Evolutionary conservation across 2,888 invertebrate genomes (phyloP), one percentile per base, ranked within the genome.

Genomic region (Drosophila dives): DNA sequence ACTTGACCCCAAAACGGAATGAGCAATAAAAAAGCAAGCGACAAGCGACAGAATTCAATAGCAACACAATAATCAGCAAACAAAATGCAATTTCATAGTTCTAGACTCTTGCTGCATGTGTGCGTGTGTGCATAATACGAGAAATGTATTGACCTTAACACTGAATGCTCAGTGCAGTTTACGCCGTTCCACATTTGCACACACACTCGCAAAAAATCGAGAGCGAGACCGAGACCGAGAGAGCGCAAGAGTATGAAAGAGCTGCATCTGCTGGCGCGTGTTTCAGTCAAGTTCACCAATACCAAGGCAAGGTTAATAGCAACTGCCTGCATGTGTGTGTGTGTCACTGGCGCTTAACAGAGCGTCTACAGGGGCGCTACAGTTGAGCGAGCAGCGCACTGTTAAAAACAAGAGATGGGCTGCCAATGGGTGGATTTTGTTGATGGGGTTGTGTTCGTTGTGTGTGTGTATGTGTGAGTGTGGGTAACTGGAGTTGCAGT

Each of bases 61-160:
- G 74, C 76, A 72, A 73, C 75, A 75, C 20, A 45, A 45, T 75
- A 83, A 88, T 83, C 80, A 83, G 72, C 79, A 75, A 75, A 80
- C 85, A 78, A 76, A 76, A 64, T 74, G 75, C 76, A 83, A 72
- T 61, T 78, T 78, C 77, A 83, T 61, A 60, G 49, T 54, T 72
- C 73, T 74, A 75, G 59, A 62, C 70, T 62, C 56, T 59, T 32
- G 38, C 40, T 50, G 71, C 49, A 65, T 26, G 12, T n/a, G 20
- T 23, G n/a, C 75, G 69, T 69, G 65, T 60, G 36, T 11, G 6
- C 42, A 64, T 64, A 66, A 64, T 55, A 60, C 61, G 77, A 74
- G 70, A 88, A 78, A 80, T 76, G 66, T 78, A 84, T 82, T 91
- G 91, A 91, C 91, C 91, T 91, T 91, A 91, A 91, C 91, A 91